These are phyloP conservation scores for Siniperca undulata DNA, from an alignment of 2,797 vertebrate genomes.

Conservation along the genomic window DNA sequence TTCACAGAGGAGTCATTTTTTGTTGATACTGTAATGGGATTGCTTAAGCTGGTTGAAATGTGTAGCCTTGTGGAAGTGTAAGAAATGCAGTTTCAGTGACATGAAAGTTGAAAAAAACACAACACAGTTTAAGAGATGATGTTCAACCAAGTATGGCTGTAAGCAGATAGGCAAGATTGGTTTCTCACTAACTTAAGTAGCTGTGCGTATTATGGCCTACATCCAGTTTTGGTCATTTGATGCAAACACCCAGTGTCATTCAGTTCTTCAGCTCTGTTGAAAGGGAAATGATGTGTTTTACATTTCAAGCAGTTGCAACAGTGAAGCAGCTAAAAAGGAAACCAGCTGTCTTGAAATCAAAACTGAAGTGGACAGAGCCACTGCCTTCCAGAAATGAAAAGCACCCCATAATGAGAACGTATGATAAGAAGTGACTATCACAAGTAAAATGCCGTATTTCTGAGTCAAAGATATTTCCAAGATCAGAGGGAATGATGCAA, in stretches of 20 bases:
- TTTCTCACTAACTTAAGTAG: constrained; percentile 38
- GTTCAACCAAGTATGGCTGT: constrained; percentile 22
- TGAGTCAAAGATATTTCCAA: neutral
- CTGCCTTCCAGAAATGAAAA: constrained; percentile 35
- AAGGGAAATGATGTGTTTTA: constrained; percentile 54
- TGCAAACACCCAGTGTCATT: constrained; percentile 32
- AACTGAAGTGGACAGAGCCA: constrained; percentile 32
- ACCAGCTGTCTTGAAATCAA: constrained; percentile 40
- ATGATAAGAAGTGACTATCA: neutral
- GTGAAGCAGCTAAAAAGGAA: constrained; percentile 43
- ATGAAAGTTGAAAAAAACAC: constrained; percentile 2
- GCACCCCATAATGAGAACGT: constrained; percentile 9
- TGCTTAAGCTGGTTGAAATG: constrained; percentile 7
- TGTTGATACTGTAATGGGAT: constrained; percentile 20
- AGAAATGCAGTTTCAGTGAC: constrained; percentile 13
- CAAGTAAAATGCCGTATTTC: neutral
- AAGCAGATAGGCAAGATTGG: constrained; percentile 28
- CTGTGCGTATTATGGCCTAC: constrained; percentile 27
- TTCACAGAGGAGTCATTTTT: constrained; percentile 29
- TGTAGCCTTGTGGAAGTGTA: constrained; percentile 2
- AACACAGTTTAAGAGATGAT: neutral
- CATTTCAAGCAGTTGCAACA: constrained; percentile 54
- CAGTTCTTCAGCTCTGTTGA: constrained; percentile 44
- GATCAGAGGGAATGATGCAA: neutral
- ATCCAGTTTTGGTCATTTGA: constrained; percentile 47